Evolutionary conservation across 92 coral and sea anemone species (phyloP), one percentile per base, ranked within the genome.

Genomic region (Palythoa grandiflora): DNA sequence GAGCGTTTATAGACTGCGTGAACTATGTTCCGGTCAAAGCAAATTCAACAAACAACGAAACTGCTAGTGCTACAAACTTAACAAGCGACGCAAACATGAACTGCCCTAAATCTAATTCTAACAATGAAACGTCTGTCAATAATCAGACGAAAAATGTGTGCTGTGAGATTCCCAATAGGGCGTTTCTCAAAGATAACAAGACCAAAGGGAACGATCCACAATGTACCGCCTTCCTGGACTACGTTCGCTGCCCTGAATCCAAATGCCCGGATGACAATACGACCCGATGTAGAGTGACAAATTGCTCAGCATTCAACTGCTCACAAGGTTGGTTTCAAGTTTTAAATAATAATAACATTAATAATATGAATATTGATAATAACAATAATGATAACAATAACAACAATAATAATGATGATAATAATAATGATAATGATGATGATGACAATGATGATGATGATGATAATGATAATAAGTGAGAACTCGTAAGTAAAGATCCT

Each of bases 201-300:
- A 79, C 53, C 16, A 8, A 17, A 44, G 75, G 76, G 19, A 81
- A 81, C 44, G 53, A 37, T 35, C 86, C 60, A n/a, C 61, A 19
- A 65, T 81, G 86, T 51, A 40, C 35, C 2, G 20, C n/a, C 12
- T 35, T 81, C 2, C 2, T 81, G 35, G 76, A 81, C 11, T 65
- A 40, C 12, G 44, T 81, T n/a, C 86, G 74, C 47, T 81, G 86
- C 40, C 86, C 61, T 5, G 61, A 81, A 3, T 48, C 86, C 47
- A 28, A 19, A 38, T 81, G 86, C 75, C 86, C 86, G 39, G 86
- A 81, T 12, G 60, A 81, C 71, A 65, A 81, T 39, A 68, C 61
- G 5, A 81, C 86, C 12, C 75, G 86, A 9, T 81, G 86, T 19
- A 40, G 53, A 39, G 86, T 81, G 60, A 48, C 61, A 12, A 81